Evolutionary conservation across 2,113 vertebrate species (phyloP), one percentile per base, ranked within the genome.

Genomic region (Aphyosemion australe): DNA sequence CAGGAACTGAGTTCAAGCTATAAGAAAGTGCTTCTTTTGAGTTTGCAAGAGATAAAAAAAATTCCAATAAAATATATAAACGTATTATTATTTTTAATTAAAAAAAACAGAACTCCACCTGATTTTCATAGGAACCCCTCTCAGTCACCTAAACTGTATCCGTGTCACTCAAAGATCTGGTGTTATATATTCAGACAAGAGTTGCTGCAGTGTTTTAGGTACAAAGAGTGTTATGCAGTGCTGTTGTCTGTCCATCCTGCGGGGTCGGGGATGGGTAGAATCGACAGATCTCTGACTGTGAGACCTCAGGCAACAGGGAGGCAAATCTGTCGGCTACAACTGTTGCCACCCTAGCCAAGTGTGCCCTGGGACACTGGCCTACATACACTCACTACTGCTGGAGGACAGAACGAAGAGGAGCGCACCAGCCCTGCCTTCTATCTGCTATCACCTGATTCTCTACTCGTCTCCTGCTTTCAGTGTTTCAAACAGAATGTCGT

Each of bases 271-370:
- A 76, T 79, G 83, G 80, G 82, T 80, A 66, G 78, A 91, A 85
- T 66, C 82, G 79, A 84, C 79, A 87, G 87, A 89, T 84, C 84
- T 76, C 81, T 85, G 78, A 87, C 88, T 90, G 88, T 75, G 85
- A 84, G 87, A 88, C 92, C 92, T 85, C 74, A 83, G 92, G 92
- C 92, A 85, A 92, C 90, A 87, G 85, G 75, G 89, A 92, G 89
- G 88, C 91, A 92, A 93, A 93, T 92, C 90, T 93, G 92, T 93
- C 89, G 72, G 87, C 90, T 91, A 89, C 92, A 91, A 93, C 90
- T 93, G 91, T 92, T 93, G 79, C 84, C 88, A 87, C 84, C 87
- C 67, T 78, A 84, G 91, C 91, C 92, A 92, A 91, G 81, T 86
- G 83, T 87, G 91, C 92, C 89, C 90, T 89, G 89, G 90, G 92